Base-by-base conservation (phyloP, 2,888 invertebrate genomes). In the Drosophila setosimentum region DNA sequence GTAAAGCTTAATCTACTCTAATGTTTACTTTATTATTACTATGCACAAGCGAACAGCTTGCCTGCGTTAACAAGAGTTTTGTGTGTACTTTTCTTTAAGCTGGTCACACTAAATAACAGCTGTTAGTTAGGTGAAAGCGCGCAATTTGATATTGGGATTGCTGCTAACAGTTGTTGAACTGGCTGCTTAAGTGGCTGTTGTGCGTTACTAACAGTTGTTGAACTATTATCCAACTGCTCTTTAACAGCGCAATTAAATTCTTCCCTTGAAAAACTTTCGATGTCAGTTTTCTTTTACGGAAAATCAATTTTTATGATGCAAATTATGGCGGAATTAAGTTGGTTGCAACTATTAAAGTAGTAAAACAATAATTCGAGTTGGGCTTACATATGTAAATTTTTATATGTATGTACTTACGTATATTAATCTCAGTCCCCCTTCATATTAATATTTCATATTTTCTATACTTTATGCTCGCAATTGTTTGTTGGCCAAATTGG, bases 381-480 rank as follows among this genome's bases (percentile, higher is more conserved):
- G 16, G 4, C 16, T 2, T 2, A 24, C 21, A 16, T 45, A 45
- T 45, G 40, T n/a, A 40, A 10, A 40, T 35, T 35, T 18, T 10
- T 18, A 32, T 51, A 32, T 48, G 10, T 32, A 30, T 32, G 32
- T 21, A 32, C 5, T 16, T 5, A 18, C 11, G 24, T 10, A 10
- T 35, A 18, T 27, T 35, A 2, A 24, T 29, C 24, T 45, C 24
- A 45, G 45, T 24, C 7, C n/a, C 32, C 27, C 33, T 48, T 24
- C 8, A 2, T 27, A 42, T 66, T 24, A 55, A 74, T 51, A 35
- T 35, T 18, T 42, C 29, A 65, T 61, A n/a, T 10, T 6, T 40
- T 18, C 8, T 50, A 59, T 72, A 60, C 53, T 66, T 72, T 54
- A 75, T 75, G 51, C 55, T 61, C 63, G 53, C 30, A 0, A 35